Percentiles rank a stretch among this genome's conserved stretches.
These are phyloP conservation scores for Phortica variegata DNA, from an alignment of 1,140 invertebrate genomes.

Conservation along the genomic window DNA sequence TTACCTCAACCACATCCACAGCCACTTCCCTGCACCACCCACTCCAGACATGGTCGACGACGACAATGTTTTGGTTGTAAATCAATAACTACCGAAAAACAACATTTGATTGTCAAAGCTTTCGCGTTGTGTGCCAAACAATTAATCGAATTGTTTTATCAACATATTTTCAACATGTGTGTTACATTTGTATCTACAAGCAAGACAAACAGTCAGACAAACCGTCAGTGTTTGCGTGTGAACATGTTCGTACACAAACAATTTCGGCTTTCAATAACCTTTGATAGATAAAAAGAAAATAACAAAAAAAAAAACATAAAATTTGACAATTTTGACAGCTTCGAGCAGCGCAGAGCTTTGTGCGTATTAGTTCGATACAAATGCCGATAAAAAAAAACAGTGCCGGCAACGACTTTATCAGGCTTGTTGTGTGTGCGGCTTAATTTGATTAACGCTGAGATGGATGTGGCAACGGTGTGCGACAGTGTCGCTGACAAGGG, in stretches of 20 bases:
- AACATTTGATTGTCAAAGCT: no score
- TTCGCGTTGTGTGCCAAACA: no score
- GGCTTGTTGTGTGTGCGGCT: no score
- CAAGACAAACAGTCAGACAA: background rate
- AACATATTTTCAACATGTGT: conserved; percentile 31
- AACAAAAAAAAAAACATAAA: conserved; percentile 44
- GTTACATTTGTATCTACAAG: conserved; percentile 45
- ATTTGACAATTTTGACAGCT: conserved; percentile 52
- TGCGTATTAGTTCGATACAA: no score
- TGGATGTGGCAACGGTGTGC: no score
- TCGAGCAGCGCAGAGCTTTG: background rate
- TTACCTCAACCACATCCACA: no score
- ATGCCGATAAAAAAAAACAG: no score
- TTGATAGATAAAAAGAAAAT: no score
- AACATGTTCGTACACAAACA: conserved; percentile 34
- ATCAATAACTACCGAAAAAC: conserved; percentile 51
- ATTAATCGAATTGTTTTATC: conserved; percentile 53
- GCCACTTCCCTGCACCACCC: no score
- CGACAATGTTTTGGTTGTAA: conserved; percentile 36
- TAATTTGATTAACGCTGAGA: no score
- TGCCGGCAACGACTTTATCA: no score
- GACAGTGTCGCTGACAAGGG: no score
- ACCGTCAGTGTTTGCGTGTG: conserved; percentile 18
- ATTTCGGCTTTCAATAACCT: conserved; percentile 49
- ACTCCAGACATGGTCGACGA: conserved; percentile 36